These are phyloP conservation scores for Calliphora vicina DNA, from an alignment of 1,140 invertebrate genomes.

Conservation along the genomic window DNA sequence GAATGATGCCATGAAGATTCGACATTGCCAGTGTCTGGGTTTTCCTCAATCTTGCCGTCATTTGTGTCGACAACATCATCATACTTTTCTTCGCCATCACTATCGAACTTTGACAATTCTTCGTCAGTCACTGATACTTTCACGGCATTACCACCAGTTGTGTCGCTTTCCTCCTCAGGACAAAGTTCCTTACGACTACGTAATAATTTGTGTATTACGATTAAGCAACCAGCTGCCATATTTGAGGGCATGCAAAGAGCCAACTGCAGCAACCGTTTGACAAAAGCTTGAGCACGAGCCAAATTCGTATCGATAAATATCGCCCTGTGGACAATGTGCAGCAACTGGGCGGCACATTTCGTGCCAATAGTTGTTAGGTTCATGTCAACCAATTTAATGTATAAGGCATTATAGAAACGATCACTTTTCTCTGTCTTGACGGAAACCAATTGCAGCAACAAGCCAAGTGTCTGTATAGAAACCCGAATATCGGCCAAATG, in stretches of 20 bases:
- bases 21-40: conserved; percentile 36
- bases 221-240: conserved; percentile 57
- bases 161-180: conserved; percentile 29
- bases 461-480: conserved; percentile 83
- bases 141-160: background rate
- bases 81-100: conserved; percentile 67
- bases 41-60: conserved; percentile 42
- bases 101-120: conserved; percentile 61
- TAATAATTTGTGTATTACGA: conserved; percentile 59
- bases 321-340: conserved; percentile 88
- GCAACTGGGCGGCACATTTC: conserved; percentile 81
- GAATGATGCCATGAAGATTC: conserved; percentile 53
- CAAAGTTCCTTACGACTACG: conserved; percentile 52
- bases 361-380: conserved; percentile 72
- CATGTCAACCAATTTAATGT: conserved; percentile 84
- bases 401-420: conserved; percentile 90
- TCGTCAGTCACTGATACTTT: conserved; percentile 20
- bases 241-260: conserved; percentile 57
- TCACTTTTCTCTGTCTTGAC: conserved; percentile 64
- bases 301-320: conserved; percentile 80
- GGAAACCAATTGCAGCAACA: conserved; percentile 85
- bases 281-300: conserved; percentile 80
- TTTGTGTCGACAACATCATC: conserved; percentile 64
- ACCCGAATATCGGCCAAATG: conserved; percentile 85
- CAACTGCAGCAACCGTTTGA: conserved; percentile 90